Base-by-base conservation (phyloP, 2,113 vertebrate genomes). In the Nothocercus nigrocapillus region DNA sequence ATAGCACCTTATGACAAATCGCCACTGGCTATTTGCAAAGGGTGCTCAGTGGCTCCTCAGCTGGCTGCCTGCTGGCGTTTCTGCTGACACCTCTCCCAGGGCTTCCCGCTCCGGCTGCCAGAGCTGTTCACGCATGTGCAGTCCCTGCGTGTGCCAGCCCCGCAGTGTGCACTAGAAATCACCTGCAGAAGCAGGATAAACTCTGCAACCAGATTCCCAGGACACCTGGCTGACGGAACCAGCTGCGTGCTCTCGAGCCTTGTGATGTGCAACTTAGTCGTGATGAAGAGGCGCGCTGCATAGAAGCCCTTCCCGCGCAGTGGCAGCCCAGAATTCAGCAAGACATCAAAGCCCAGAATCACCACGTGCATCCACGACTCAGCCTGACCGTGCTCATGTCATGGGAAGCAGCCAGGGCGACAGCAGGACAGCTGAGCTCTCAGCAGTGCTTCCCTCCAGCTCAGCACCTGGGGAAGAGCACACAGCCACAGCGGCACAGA, bases 201-300 rank as follows among this genome's bases (percentile, higher is more conserved):
- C 21, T 21, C 56, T 36, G 8, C 25, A n/a, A 17, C 28, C 45
- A 25, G n/a, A 10, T 14, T 88, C 45, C 72, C 63, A 44, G 63
- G 36, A 51, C 1, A 3, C 7, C 34, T 45, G 5, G 53, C 44
- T 4, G 6, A 22, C 15, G 34, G 28, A 63, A 45, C 6, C 44
- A 80, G 11, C 9, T 53, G 1, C 2, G 4, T 7, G 6, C 20
- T 24, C 16, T 63, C 59, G 27, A 67, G 19, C 13, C 73, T n/a
- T 7, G 1, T 18, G 56, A 12, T 18, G 4, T 1, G 4, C 7
- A 11, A 38, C 62, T 67, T 0, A 0, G 36, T 58, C 15, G 36
- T 70, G 40, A 14, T 0, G 0, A 9, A 68, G 8, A 17, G 19
- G 3, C 20, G 7, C 11, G 24, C 3, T 2, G 11, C n/a, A 6